phyloP scores from a whole-genome alignment of 1,140 invertebrate genomes.

The Drosophila tristis region DNA sequence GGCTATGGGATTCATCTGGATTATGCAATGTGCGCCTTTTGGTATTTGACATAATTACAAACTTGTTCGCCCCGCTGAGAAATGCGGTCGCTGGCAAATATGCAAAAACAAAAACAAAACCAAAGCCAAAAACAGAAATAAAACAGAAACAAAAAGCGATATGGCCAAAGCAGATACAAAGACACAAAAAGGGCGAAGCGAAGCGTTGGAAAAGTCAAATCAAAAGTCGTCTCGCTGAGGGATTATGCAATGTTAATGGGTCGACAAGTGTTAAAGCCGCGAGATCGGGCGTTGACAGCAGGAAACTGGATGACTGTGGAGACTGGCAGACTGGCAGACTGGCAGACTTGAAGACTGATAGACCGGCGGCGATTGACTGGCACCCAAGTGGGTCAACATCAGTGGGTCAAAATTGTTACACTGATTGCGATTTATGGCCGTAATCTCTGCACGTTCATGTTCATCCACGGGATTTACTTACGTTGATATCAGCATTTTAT shows the following conservation, averaged over 20 bases:
- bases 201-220: constrained; percentile 69
- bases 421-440: constrained; percentile 61
- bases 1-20: constrained; percentile 21
- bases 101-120: constrained; percentile 46
- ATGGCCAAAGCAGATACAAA: constrained; percentile 30
- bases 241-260: constrained; percentile 68
- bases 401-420: constrained; percentile 61
- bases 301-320: constrained; percentile 53
- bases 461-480: constrained; percentile 62
- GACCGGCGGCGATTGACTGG: constrained; percentile 21
- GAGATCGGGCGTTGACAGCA: constrained; percentile 61
- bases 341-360: no score
- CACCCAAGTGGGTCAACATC: constrained; percentile 72
- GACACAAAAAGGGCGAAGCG: constrained; percentile 63
- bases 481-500: constrained; percentile 78
- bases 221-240: constrained; percentile 31
- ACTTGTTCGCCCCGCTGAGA: constrained; percentile 74
- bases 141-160: constrained; percentile 14
- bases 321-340: no score
- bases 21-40: constrained; percentile 61
- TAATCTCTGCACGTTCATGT: constrained; percentile 42
- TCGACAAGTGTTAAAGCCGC: constrained; percentile 61
- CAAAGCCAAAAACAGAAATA: constrained; percentile 11
- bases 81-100: constrained; percentile 73
- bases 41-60: constrained; percentile 77